Conservation (phyloP, 1,140 invertebrate genomes). For the Drosophila repleta region DNA sequence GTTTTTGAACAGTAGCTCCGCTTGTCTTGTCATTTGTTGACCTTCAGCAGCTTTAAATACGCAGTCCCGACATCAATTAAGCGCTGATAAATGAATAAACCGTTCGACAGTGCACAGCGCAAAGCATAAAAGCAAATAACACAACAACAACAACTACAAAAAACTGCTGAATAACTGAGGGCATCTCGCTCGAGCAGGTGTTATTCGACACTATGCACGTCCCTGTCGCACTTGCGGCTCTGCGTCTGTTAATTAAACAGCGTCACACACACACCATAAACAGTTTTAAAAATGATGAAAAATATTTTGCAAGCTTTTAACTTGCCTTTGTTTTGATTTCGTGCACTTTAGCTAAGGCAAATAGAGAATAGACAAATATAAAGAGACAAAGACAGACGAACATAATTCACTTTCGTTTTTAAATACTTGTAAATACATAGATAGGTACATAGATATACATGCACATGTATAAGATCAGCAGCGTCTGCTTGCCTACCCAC, state of each 20-base stretch:
- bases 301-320: constrained; percentile 46
- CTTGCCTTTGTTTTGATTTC: constrained; percentile 29
- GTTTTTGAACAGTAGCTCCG: constrained; percentile 29
- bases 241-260: constrained; percentile 33
- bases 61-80: constrained; percentile 46
- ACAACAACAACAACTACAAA: too few relatives aligned
- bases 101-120: constrained; percentile 33
- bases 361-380: constrained; percentile 3
- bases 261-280: constrained; percentile 11
- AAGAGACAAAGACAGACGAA: neutral
- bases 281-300: constrained; percentile 32
- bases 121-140: constrained; percentile 15
- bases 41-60: constrained; percentile 43
- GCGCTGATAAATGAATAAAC: constrained; percentile 49
- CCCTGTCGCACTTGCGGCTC: constrained; percentile 21
- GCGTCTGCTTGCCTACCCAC: neutral
- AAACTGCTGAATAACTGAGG: constrained; percentile 21
- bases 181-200: constrained; percentile 26
- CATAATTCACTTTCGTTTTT: constrained; percentile 38
- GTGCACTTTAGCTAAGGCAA: neutral
- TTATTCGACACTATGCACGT: constrained; percentile 11
- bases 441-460: neutral
- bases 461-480: neutral
- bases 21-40: constrained; percentile 47
- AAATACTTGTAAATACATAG: neutral